Evolutionary conservation across 1,140 invertebrate genomes (phyloP), one percentile per base, ranked within the genome.

Genomic region (Pseudachorutes palmiensis): DNA sequence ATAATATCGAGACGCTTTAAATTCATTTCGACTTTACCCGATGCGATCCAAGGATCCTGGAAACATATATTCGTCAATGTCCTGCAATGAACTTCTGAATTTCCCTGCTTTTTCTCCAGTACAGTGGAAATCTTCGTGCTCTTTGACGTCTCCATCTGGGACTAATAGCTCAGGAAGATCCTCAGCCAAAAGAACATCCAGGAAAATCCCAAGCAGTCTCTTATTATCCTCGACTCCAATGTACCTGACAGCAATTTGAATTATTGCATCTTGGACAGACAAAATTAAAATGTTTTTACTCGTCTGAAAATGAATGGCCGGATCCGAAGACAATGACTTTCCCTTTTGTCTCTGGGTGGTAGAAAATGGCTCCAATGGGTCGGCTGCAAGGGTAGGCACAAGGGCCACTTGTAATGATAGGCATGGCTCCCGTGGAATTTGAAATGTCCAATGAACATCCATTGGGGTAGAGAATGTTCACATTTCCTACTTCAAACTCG

Each of bases 141-240:
- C 96, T 72, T 87, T 75, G 78, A 95, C 90, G 70, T 97, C 91
- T 31, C 91, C 88, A 79, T 97, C 92, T 55, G 90, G 86, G 64
- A 84, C 80, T 71, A 92, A 89, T 36, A 94, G 82, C 45, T 87
- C 81, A 64, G 88, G 75, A 28, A 86, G 83, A 64, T 86, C 80
- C 19, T 84, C 2, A 30, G 57, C 84, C 9, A 86, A 88, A 12
- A 99, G 82, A 76, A 91, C 88, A 68, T 88, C 85, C 73, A 98
- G 86, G 32, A 98, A 81, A 75, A 96, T 85, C 77, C 98, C 93
- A 75, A 93, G 81, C 26, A 98, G 85, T 75, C 88, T 87, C 74
- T 88, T 86, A 78, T 99, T 99, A 75, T 93, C 90, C 80, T 98
- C 96, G 76, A 94, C 92, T 65, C 95, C 92, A 69, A 98, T 82